phyloP scores from a whole-genome alignment of 64 coral and sea anemone species.

The Montipora foliosa region DNA sequence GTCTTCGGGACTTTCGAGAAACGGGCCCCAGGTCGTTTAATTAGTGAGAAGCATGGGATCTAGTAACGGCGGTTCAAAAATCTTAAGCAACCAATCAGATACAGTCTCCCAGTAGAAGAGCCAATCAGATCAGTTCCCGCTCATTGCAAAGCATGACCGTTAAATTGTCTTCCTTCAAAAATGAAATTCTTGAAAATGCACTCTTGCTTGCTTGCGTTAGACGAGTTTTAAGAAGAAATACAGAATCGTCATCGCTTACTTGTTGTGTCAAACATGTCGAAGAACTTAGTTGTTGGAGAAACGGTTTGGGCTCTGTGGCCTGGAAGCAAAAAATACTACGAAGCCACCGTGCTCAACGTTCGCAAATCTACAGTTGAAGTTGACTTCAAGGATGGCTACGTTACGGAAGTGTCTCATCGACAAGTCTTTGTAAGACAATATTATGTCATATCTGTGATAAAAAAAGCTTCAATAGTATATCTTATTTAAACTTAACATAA shows the following conservation, averaged over 20 bases:
- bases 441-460: neutral
- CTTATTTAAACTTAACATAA: no score
- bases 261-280: neutral
- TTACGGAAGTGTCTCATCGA: constrained; percentile 14
- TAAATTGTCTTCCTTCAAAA: neutral
- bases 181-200: neutral
- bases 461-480: no score
- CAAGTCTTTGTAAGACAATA: neutral
- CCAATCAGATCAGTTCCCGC: constrained; percentile 18
- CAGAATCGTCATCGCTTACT: neutral
- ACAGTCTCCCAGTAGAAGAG: neutral
- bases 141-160: constrained; percentile 11
- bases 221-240: neutral
- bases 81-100: constrained; percentile 2
- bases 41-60: neutral
- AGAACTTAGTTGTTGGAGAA: neutral
- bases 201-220: neutral
- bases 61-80: neutral
- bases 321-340: constrained; percentile 46
- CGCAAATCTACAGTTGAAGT: constrained; percentile 1
- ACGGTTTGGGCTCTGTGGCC: constrained; percentile 36
- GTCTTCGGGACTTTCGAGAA: no score
- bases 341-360: constrained; percentile 11
- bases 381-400: constrained; percentile 48
- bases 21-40: no score